Evolutionary conservation across 1,140 invertebrate genomes (phyloP).

Genomic region (Acyrthosiphon pisum): DNA sequence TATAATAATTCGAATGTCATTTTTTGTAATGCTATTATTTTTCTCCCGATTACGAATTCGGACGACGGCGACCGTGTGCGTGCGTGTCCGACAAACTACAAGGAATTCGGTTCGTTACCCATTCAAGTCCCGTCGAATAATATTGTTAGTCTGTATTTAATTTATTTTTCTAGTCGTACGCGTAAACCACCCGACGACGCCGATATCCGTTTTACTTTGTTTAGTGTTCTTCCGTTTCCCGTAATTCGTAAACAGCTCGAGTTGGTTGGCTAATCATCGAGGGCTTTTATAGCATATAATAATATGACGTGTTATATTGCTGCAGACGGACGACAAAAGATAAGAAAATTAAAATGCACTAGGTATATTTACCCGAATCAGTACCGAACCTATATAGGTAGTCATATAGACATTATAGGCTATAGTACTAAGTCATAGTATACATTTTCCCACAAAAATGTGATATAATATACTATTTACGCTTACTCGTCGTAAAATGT

Average conservation of each 20-base stretch:
- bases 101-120: constrained; percentile 31
- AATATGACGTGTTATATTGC: neutral
- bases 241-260: neutral
- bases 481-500: no score
- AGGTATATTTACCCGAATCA: neutral
- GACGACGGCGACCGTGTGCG: neutral
- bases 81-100: neutral
- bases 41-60: constrained; percentile 27
- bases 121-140: constrained; percentile 6
- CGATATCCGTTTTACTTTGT: neutral
- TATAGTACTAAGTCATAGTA: no score
- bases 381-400: no score
- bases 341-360: neutral
- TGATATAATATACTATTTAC: no score
- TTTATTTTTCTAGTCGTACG: neutral
- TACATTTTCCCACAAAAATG: no score
- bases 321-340: neutral
- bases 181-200: neutral
- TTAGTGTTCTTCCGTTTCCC: neutral
- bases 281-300: neutral
- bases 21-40: neutral
- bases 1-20: neutral
- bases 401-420: no score
- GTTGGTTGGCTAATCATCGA: neutral
- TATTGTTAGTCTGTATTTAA: neutral